Base-by-base conservation (phyloP, 2,888 invertebrate species). In the Seladonia tumulorum region DNA sequence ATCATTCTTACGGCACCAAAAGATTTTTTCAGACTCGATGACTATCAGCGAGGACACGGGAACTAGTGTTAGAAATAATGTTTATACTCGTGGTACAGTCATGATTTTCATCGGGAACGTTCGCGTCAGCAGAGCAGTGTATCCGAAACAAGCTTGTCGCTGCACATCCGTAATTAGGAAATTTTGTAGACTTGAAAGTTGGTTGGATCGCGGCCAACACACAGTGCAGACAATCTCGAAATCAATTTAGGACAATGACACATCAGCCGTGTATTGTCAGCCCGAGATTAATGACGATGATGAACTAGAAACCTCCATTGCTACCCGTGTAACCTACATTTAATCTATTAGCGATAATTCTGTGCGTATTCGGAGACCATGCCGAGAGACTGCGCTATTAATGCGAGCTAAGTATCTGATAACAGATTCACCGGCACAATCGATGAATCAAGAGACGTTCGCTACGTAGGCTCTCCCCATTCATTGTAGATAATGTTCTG, bases 401-500 rank as follows among this genome's bases (percentile, higher is more conserved):
- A 14, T 14, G 47, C 10, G 45, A 70, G 22, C 53, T 16, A 57
- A 47, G 25, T 16, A 22, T 14, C 18, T 39, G 35, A 35, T 68
- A 68, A 39, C 66, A 68, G 66, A 68, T 68, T 39, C 35, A 10
- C 35, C 8, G 22, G 66, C 22, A 39, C 35, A 68, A 68, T 68
- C 66, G 66, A 68, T 68, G 35, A 68, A 68, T 39, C 66, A 18
- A 39, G 66, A 68, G 66, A 68, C 66, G 22, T 4, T 68, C 22
- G 66, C 66, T 39, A 10, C 39, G 35, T 68, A 68, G 8, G 66
- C 66, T 68, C 66, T 68, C 66, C 14, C 35, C 66, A 68, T 68
- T 68, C 66, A 39, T 68, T 68, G 66, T 8, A 68, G 66, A 68
- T 68, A 68, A 68, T 68, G 66, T 68, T 39, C 66, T 35, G 66